Percentiles rank a stretch among this genome's conserved stretches.
Conservation (phyloP, 1,140 invertebrate genomes). For the Pteromalus puparum region DNA sequence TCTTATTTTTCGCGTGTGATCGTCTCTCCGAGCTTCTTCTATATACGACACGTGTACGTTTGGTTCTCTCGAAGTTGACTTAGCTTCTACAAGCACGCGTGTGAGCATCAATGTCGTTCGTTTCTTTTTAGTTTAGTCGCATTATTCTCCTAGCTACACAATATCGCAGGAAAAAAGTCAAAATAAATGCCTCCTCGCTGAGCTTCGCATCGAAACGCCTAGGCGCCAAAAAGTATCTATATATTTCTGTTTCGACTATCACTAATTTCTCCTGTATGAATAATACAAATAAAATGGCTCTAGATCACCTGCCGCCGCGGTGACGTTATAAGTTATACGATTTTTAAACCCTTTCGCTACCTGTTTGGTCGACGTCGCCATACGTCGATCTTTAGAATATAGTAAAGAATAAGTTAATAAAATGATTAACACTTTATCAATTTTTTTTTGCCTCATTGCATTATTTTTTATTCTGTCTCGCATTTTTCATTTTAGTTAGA, state of each 20-base stretch:
- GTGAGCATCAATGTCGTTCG: neutral
- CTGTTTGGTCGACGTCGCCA: conserved; percentile 18
- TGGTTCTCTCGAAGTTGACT: neutral
- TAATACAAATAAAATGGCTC: conserved; percentile 42
- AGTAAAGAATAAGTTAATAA: conserved; percentile 47
- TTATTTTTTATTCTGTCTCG: conserved; percentile 48
- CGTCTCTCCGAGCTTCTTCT: neutral
- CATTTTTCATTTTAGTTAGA: conserved; percentile 50
- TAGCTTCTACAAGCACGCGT: neutral
- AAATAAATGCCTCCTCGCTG: conserved; percentile 53
- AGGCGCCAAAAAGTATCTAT: conserved; percentile 7
- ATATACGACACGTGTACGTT: neutral
- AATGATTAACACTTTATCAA: conserved; percentile 42
- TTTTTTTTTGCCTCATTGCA: conserved; percentile 20
- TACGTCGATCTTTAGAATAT: conserved; percentile 37
- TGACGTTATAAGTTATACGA: neutral
- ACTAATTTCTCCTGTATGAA: conserved; percentile 42
- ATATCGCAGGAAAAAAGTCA: conserved; percentile 36
- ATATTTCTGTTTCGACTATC: conserved; percentile 47
- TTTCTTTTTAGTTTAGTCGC: neutral
- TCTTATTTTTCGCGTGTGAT: neutral
- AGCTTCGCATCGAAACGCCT: conserved; percentile 51
- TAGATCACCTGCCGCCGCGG: conserved; percentile 25
- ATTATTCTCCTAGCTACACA: neutral
- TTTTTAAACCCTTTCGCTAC: neutral